Conservation (phyloP, 2,113 vertebrate genomes). For the Charina bottae region DNA sequence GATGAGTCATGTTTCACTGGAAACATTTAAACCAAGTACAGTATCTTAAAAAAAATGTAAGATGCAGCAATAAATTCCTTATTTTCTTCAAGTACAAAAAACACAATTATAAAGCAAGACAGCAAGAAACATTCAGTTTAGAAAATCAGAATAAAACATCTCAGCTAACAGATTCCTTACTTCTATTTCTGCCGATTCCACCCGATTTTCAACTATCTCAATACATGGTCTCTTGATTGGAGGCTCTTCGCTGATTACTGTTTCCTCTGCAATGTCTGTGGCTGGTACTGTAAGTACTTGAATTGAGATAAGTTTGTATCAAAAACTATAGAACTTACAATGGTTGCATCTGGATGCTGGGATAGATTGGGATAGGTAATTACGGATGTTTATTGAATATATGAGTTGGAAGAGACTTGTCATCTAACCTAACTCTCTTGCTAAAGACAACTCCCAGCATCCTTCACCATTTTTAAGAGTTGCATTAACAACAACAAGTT, state of each 20-base stretch:
- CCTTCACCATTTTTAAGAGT: not conserved
- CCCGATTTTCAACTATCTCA: conserved; percentile 85
- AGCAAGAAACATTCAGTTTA: conserved; percentile 56
- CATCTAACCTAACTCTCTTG: not conserved
- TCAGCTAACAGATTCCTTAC: conserved; percentile 79
- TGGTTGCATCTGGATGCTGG: not conserved
- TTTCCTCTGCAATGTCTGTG: conserved; percentile 90
- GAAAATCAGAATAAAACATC: conserved; percentile 66
- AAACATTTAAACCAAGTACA: not conserved
- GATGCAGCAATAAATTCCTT: conserved; percentile 37
- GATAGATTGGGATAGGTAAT: not conserved
- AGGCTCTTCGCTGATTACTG: conserved; percentile 87
- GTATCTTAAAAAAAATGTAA: conserved; percentile 21
- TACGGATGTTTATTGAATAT: not conserved
- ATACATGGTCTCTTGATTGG: conserved; percentile 83
- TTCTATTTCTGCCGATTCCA: conserved; percentile 85
- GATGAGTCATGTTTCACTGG: not conserved
- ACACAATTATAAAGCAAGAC: conserved; percentile 57
- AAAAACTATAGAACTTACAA: conserved; percentile 14
- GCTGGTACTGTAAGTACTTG: conserved; percentile 88
- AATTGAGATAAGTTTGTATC: conserved; percentile 57
- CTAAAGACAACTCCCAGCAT: not conserved
- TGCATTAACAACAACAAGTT: not conserved
- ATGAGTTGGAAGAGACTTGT: not conserved
- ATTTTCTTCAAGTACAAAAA: conserved; percentile 57